Percentiles rank a stretch among this genome's conserved stretches.
phyloP scores from a whole-genome alignment of 2,888 invertebrate genomes.

The Ornithoptera priamus region DNA sequence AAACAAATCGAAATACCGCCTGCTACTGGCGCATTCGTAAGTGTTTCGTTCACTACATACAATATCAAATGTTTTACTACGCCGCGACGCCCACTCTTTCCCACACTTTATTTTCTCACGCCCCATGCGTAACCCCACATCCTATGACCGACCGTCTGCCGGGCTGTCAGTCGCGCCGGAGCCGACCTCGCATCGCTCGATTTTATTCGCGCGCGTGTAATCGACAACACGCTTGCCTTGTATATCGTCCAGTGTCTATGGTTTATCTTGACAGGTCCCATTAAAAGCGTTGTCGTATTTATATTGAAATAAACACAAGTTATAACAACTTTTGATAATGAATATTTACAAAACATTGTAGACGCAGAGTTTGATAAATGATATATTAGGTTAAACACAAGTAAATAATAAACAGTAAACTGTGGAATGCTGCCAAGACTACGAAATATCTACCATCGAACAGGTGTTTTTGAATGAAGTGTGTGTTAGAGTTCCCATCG shows the following conservation, averaged over 20 bases:
- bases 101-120: conserved; percentile 91
- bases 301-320: conserved; percentile 65
- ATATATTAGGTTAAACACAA: conserved; percentile 32
- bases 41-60: conserved; percentile 75
- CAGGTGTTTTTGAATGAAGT: conserved; percentile 89
- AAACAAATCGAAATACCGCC: conserved; percentile 56
- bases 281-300: conserved; percentile 73
- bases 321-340: conserved; percentile 34
- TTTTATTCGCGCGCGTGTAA: conserved; percentile 58
- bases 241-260: conserved; percentile 65
- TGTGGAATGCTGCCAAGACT: conserved; percentile 72
- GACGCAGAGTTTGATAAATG: conserved; percentile 35
- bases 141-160: conserved; percentile 80
- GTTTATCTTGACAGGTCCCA: conserved; percentile 70
- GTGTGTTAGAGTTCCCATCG: conserved; percentile 76
- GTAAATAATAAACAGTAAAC: conserved; percentile 41
- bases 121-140: conserved; percentile 88
- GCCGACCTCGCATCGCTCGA: conserved; percentile 48
- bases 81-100: conserved; percentile 86
- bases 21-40: conserved; percentile 69
- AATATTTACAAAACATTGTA: conserved; percentile 37
- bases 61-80: conserved; percentile 82
- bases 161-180: conserved; percentile 55
- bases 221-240: conserved; percentile 62
- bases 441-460: conserved; percentile 85